Base-by-base conservation (phyloP, 2,797 vertebrate species). In the Etheostoma nigrum region DNA sequence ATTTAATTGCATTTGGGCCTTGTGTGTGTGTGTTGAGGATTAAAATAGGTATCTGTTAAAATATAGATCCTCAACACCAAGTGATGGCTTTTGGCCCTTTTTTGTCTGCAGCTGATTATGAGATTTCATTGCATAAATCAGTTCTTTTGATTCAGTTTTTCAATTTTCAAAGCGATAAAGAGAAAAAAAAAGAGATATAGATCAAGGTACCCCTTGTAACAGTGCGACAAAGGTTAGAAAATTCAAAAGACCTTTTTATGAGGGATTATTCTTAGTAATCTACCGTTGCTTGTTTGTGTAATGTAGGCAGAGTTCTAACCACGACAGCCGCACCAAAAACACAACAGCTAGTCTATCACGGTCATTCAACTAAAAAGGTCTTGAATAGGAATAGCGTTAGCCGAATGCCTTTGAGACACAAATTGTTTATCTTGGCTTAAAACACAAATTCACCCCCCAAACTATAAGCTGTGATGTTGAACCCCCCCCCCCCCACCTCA, bases 351-450 rank as follows among this genome's bases (percentile, higher is more conserved):
- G 57, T 79, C 61, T 63, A 72, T 78, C 74, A 73, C 77, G 13
- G 67, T 74, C 61, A 80, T 87, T 76, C 75, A 59, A 84, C 79
- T 66, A 73, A 72, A 21, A 87, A 83, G 55, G 67, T 79, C 51
- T 79, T 21, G 47, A 81, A 77, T 61, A 67, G 60, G 70, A 76
- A 70, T 69, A 76, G 62, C 83, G 64, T 75, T 72, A 79, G 54
- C 74, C 68, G 51, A 76, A 90, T 40, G 71, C 87, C 78, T 83
- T 81, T 66, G 66, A 89, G 48, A 88, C 60, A 79, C 58, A 79
- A 62, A 13, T 75, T 78, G 77, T 90, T 92, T 79, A 91, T 87
- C 90, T 91, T 90, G 91, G 89, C 91, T 91, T 92, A 70, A 87
- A 87, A 91, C 78, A 80, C 73, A 84, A 81, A 78, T 70, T 40